Base-by-base conservation (phyloP, 2,888 invertebrate species). In the Pogonocherus hispidulus region DNA sequence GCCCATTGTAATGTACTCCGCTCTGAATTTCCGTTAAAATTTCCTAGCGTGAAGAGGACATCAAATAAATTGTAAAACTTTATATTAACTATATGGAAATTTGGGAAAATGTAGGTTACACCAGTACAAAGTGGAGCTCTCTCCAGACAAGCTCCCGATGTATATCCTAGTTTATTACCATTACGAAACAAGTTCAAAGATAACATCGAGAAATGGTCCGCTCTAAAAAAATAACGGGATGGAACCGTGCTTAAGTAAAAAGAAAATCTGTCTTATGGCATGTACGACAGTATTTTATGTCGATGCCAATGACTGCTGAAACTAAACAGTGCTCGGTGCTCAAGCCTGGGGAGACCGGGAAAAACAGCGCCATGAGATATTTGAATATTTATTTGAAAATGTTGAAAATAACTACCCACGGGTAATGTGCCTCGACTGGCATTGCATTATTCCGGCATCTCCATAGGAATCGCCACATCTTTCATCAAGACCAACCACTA, bases 71-170 rank as follows among this genome's bases (percentile, higher is more conserved):
- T 19, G 47, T 19, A 11, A 47, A 47, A 47, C 47, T 47, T 47
- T 47, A 47, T 47, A 47, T 47, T 19, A 19, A 47, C 41, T 47
- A 8, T 20, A 47, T 47, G 47, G 47, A 47, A 47, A 47, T 47
- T 41, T 41, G 1, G 14, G 47, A n/a, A 47, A 47, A 47, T 47
- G 47, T 47, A 47, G 47, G 47, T 47, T 47, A 47, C 20, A 20
- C 47, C 47, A 20, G 19, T 19, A 18, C 20, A 18, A 20, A 47
- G 4, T n/a, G 22, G n/a, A 47, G 19, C 19, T 47, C 47, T 47
- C 1, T 47, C n/a, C 20, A 47, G 20, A 18, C 1, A 18, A 20
- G 8, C 41, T 14, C 41, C 14, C 41, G 9, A 46, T 46, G 16
- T 46, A 19, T 46, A 9, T 18, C 16, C 19, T 14, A 44, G 14